Conservation (phyloP, 2,797 vertebrate species). For the Champsocephalus esox region DNA sequence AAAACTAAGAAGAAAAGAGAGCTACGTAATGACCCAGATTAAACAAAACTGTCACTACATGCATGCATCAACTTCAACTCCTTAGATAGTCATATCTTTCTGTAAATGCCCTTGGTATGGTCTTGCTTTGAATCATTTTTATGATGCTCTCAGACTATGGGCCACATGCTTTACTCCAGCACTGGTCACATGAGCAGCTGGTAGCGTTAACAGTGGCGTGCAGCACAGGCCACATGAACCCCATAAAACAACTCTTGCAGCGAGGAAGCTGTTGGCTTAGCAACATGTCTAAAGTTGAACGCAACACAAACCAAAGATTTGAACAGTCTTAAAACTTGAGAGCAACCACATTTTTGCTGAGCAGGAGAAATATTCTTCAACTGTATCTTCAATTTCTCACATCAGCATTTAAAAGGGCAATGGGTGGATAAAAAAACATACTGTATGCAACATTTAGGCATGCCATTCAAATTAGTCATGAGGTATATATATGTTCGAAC, state of each 20-base stretch:
- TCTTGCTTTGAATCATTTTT: constrained; percentile 67
- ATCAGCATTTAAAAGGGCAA: background rate
- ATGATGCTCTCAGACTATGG: constrained; percentile 61
- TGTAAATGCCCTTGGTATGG: constrained; percentile 45
- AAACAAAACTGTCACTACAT: constrained; percentile 34
- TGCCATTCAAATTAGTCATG: background rate
- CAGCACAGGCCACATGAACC: constrained; percentile 52
- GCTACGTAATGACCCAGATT: constrained; percentile 31
- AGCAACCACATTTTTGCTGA: too few relatives aligned
- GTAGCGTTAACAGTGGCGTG: constrained; percentile 55
- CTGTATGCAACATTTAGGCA: background rate
- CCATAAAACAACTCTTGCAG: constrained; percentile 61
- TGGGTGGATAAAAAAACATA: background rate
- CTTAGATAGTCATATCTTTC: constrained; percentile 51
- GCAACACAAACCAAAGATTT: too few relatives aligned
- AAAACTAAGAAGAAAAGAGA: background rate
- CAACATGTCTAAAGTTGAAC: too few relatives aligned
- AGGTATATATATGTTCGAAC: constrained; percentile 4
- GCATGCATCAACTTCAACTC: constrained; percentile 10
- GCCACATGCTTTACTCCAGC: constrained; percentile 61
- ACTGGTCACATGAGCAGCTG: constrained; percentile 67
- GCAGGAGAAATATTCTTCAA: background rate
- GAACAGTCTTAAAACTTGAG: too few relatives aligned
- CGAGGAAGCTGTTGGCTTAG: background rate
- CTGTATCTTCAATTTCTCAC: background rate